A percentile compares a stretch with the other conserved stretches of the same genome.
Evolutionary conservation across 2,113 vertebrate genomes (phyloP).

Genomic region (Oncorhynchus nerka): DNA sequence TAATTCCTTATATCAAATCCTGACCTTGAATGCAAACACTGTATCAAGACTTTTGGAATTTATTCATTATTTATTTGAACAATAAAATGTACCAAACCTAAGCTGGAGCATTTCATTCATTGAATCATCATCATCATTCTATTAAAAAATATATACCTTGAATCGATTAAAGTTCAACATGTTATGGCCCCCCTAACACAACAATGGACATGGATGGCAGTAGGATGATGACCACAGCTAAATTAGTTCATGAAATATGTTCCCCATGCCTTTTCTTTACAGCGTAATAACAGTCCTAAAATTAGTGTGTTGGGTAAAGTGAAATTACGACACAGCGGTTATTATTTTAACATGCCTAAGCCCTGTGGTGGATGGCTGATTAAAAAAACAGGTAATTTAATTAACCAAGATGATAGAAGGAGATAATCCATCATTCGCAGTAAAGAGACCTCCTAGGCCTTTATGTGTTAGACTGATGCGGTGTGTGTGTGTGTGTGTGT

Average conservation of each 20-base stretch:
- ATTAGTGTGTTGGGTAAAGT: constrained; percentile 47
- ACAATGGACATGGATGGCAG: too few species aligned
- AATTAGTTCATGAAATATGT: constrained; percentile 32
- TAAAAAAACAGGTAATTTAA: constrained; percentile 43
- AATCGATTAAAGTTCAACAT: too few species aligned
- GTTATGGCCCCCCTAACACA: too few species aligned
- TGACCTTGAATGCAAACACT: too few species aligned
- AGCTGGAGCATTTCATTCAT: too few species aligned
- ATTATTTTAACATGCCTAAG: constrained; percentile 44
- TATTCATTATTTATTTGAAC: too few species aligned
- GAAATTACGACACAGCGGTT: constrained; percentile 41
- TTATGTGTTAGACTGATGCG: background rate
- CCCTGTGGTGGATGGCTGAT: constrained; percentile 35
- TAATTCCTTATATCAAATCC: too few species aligned
- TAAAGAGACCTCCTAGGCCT: background rate
- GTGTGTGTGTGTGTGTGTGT: background rate
- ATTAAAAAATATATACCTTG: too few species aligned
- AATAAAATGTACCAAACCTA: too few species aligned
- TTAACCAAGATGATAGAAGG: constrained; percentile 45
- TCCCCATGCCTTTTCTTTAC: constrained; percentile 18
- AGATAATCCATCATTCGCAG: constrained; percentile 34
- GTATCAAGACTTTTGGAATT: too few species aligned
- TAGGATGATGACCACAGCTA: constrained; percentile 23
- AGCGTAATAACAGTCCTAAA: constrained; percentile 31
- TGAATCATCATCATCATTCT: too few species aligned